These are phyloP conservation scores for Anaspis maculata DNA, from an alignment of 2,888 invertebrate genomes.

Conservation along the genomic window DNA sequence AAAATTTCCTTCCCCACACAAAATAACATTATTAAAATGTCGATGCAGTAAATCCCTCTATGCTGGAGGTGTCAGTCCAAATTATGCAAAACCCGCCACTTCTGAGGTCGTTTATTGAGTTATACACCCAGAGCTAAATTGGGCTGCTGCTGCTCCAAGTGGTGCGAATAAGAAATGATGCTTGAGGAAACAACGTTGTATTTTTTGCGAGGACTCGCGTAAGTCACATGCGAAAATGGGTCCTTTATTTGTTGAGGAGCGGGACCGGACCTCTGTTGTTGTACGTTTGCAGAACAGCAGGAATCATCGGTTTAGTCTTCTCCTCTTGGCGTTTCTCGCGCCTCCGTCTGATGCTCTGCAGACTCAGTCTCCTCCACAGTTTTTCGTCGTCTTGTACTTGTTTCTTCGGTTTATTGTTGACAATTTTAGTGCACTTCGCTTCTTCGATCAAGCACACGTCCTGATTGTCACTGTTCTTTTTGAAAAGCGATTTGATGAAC, in stretches of 20 bases:
- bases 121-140: neutral
- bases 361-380: constrained; percentile 25
- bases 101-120: neutral
- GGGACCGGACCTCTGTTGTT: constrained; percentile 20
- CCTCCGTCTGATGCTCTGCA: constrained; percentile 23
- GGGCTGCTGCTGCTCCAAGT: neutral
- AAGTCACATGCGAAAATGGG: too few relatives aligned
- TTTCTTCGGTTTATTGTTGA: constrained; percentile 4
- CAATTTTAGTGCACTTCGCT: constrained; percentile 1
- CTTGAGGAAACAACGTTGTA: too few relatives aligned
- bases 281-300: constrained; percentile 30
- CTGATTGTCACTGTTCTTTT: constrained; percentile 8
- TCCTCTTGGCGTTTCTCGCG: constrained; percentile 22
- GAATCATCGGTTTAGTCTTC: constrained; percentile 25
- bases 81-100: constrained; percentile 3
- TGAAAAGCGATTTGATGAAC: constrained; percentile 18
- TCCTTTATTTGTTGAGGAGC: too few relatives aligned
- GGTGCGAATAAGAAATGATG: too few relatives aligned
- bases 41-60: constrained; percentile 3
- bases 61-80: constrained; percentile 1
- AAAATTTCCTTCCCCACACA: too few relatives aligned
- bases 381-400: constrained; percentile 10
- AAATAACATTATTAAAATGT: constrained; percentile 16
- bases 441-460: constrained; percentile 16
- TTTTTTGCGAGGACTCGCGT: too few relatives aligned